Percentiles rank a stretch among this genome's conserved stretches.
These are phyloP conservation scores for Drosophila persimilis DNA, from an alignment of 1,140 invertebrate genomes.

Conservation along the genomic window DNA sequence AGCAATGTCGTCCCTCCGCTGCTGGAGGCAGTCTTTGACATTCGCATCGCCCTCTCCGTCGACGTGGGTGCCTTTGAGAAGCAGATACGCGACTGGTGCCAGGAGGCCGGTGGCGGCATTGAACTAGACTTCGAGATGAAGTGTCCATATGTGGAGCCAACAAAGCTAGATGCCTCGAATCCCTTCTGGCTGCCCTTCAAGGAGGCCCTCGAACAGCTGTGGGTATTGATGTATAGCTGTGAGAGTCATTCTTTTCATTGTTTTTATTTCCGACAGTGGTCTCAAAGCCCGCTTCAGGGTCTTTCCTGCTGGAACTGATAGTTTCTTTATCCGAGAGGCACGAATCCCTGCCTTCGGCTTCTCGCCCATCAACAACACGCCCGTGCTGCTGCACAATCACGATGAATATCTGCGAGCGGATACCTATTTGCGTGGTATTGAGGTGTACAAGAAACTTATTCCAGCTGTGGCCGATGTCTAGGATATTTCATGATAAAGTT, in stretches of 20 bases:
- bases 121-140: constrained; percentile 89
- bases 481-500: constrained; percentile 24
- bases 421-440: constrained; percentile 89
- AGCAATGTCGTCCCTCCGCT: constrained; percentile 95
- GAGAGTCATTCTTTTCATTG: neutral
- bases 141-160: constrained; percentile 86
- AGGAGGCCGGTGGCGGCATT: constrained; percentile 91
- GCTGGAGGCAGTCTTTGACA: constrained; percentile 90
- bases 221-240: constrained; percentile 85
- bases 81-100: constrained; percentile 89
- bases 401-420: constrained; percentile 90
- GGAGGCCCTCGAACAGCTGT: constrained; percentile 85
- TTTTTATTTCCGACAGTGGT: constrained; percentile 57
- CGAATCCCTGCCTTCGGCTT: constrained; percentile 91
- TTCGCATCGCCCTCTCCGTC: constrained; percentile 90
- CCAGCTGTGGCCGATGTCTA: constrained; percentile 84
- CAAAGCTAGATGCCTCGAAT: constrained; percentile 88
- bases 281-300: constrained; percentile 87
- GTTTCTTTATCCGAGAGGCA: constrained; percentile 89
- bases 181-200: constrained; percentile 92
- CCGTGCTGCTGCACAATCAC: constrained; percentile 90
- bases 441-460: constrained; percentile 88
- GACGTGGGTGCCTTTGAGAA: constrained; percentile 89
- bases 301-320: constrained; percentile 92
- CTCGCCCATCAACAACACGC: constrained; percentile 91